These are phyloP conservation scores for Nipponia nippon DNA, from an alignment of 2,113 vertebrate species.

Conservation along the genomic window DNA sequence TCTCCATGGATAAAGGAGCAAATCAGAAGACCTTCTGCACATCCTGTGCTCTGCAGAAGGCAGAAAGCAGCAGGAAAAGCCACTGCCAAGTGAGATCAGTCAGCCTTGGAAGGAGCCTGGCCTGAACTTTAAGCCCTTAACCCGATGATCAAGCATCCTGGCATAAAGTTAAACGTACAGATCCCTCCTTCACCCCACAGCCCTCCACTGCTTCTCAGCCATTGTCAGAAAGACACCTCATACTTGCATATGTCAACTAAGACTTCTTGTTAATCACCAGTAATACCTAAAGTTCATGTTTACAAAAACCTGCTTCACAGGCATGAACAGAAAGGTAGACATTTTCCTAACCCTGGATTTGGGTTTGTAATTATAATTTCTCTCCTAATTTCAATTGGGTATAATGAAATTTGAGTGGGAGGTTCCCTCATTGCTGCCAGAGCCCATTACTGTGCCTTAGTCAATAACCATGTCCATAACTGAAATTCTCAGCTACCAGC, in stretches of 20 bases:
- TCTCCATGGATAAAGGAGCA: fast-evolving
- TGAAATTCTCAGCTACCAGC: background rate
- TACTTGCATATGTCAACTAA: background rate
- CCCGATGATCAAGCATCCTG: background rate
- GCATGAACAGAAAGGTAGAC: background rate
- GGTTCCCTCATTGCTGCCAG: background rate
- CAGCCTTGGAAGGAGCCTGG: background rate
- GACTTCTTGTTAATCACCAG: background rate
- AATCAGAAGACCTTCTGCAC: background rate
- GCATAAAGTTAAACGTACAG: background rate
- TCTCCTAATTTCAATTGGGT: background rate
- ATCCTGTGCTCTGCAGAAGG: background rate
- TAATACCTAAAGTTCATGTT: background rate
- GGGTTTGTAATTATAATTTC: background rate
- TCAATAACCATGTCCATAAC: background rate
- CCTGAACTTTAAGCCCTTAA: background rate
- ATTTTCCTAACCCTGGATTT: background rate
- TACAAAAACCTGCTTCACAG: background rate
- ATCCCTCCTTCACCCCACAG: background rate
- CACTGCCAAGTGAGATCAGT: background rate
- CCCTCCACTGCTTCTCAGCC: background rate
- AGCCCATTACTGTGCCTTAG: background rate
- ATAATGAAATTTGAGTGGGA: background rate
- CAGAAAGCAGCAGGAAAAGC: background rate
- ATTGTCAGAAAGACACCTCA: background rate